Percentiles rank a stretch among this genome's conserved stretches.
Conservation (phyloP, 2,797 vertebrate species). For the Tokudaia muenninki region DNA sequence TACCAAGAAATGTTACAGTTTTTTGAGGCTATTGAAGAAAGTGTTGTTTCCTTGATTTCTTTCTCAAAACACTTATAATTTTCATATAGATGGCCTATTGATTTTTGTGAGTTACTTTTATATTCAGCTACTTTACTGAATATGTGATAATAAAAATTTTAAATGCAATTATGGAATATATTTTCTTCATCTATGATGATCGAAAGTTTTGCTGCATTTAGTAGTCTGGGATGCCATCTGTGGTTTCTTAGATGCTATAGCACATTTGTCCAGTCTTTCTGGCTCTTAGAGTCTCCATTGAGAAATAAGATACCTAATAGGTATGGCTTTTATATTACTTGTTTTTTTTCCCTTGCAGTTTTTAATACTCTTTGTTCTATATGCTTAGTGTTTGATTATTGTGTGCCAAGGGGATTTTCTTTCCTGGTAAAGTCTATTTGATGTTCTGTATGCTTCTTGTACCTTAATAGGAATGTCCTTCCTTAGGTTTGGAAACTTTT, state of each 20-base stretch:
- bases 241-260: not conserved
- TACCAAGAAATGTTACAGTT: not conserved
- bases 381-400: not conserved
- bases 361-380: not conserved
- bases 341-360: not conserved
- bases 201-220: not conserved
- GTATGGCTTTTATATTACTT: not conserved
- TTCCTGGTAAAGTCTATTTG: not conserved
- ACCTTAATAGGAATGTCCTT: not conserved
- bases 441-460: not conserved
- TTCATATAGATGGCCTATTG: not conserved
- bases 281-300: not conserved
- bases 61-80: not conserved
- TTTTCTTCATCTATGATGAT: not conserved
- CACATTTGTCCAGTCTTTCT: not conserved
- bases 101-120: not conserved
- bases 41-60: not conserved
- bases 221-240: not conserved
- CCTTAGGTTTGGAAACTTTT: not conserved
- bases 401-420: not conserved
- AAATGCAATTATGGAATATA: not conserved
- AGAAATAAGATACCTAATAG: not conserved
- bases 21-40: not conserved
- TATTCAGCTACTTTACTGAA: not conserved
- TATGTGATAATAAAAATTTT: not conserved